Conservation (phyloP, 1,140 invertebrate genomes). For the Andrena cerasifolii region DNA sequence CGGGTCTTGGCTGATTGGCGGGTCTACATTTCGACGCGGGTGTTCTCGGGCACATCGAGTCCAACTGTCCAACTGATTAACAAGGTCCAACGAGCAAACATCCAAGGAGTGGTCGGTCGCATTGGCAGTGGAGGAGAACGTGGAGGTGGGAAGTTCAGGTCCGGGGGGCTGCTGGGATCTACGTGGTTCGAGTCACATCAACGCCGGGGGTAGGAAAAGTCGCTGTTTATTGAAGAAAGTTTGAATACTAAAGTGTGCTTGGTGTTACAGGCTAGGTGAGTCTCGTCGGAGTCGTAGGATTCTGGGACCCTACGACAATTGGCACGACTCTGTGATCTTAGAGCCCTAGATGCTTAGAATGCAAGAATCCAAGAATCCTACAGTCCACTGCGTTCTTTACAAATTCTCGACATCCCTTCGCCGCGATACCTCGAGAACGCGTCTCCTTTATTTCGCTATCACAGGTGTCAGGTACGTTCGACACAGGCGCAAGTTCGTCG, state of each 20-base stretch:
- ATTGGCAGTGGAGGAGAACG: not conserved
- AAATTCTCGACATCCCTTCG: no score
- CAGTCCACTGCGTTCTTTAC: no score
- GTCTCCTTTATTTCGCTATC: no score
- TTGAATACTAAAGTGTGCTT: slow-evolving; percentile 12
- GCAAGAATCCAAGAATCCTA: no score
- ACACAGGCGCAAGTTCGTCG: no score
- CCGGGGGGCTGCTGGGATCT: not conserved
- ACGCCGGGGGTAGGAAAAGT: not conserved
- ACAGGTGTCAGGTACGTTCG: no score
- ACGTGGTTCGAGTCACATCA: not conserved
- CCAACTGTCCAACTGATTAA: not conserved
- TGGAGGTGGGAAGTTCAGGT: not conserved
- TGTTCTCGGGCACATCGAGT: not conserved
- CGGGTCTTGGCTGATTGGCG: slow-evolving; percentile 31
- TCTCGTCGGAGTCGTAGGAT: no score
- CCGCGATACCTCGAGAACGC: no score
- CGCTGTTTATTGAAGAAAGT: not conserved
- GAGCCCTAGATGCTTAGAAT: no score
- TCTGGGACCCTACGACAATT: no score
- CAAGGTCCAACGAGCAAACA: not conserved
- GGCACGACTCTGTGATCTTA: no score
- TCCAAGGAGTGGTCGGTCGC: not conserved
- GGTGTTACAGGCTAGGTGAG: not conserved
- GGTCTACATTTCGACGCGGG: not conserved